These are phyloP conservation scores for Parambassis ranga DNA, from an alignment of 2,797 vertebrate species.

Conservation along the genomic window DNA sequence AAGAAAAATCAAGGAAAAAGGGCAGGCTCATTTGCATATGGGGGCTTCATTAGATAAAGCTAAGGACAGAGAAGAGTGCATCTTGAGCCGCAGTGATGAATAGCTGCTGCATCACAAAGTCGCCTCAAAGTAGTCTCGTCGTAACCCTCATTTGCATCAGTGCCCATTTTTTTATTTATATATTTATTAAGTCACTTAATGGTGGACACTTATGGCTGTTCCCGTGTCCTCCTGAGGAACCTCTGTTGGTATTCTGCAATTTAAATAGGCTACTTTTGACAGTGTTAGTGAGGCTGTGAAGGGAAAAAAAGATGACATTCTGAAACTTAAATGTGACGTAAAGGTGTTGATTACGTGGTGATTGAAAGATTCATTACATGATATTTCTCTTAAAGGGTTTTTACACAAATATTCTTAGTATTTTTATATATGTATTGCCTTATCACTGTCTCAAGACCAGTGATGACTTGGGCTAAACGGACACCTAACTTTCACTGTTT, in stretches of 20 bases:
- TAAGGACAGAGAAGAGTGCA: conserved; percentile 93
- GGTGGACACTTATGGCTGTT: conserved; percentile 80
- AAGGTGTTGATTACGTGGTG: conserved; percentile 60
- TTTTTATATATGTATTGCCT: too few species aligned
- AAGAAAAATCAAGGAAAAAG: conserved; percentile 88
- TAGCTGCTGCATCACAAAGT: conserved; percentile 93
- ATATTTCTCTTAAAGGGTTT: background rate
- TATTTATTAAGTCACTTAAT: conserved; percentile 79
- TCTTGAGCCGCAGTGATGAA: conserved; percentile 96
- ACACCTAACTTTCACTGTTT: background rate
- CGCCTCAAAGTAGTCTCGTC: conserved; percentile 90
- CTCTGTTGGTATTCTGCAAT: conserved; percentile 79
- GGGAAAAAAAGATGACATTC: conserved; percentile 27
- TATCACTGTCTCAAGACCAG: too few species aligned
- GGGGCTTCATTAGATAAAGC: conserved; percentile 99
- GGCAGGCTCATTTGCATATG: conserved; percentile 97
- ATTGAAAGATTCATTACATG: too few species aligned
- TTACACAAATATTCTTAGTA: background rate
- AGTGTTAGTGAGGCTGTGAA: conserved; percentile 63
- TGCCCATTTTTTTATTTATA: conserved; percentile 62
- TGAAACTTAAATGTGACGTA: conserved; percentile 37
- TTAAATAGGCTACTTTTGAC: conserved; percentile 75
- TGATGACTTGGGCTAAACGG: too few species aligned
- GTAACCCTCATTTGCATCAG: conserved; percentile 97
- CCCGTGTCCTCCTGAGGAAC: conserved; percentile 71